These are phyloP conservation scores for Leiothrix lutea DNA, from an alignment of 2,113 vertebrate genomes.

Conservation along the genomic window DNA sequence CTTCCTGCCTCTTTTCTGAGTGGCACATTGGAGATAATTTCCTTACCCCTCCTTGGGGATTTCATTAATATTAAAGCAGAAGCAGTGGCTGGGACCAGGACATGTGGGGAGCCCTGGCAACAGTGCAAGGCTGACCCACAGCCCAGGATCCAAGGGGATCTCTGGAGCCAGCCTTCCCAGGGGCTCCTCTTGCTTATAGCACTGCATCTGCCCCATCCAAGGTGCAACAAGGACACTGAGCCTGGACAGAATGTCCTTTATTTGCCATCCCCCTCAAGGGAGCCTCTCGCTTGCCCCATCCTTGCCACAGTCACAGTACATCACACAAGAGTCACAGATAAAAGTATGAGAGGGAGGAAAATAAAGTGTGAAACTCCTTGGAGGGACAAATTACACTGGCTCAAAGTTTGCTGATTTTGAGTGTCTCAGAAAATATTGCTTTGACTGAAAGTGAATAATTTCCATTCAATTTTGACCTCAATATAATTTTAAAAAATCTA, in stretches of 20 bases:
- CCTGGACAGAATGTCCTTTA: background rate
- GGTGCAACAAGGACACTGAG: fast-evolving
- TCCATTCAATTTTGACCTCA: background rate
- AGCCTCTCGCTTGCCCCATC: background rate
- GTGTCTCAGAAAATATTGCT: background rate
- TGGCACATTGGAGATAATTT: background rate
- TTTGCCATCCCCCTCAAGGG: background rate
- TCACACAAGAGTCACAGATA: background rate
- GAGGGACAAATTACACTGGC: background rate
- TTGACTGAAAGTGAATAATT: background rate
- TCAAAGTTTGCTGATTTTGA: background rate
- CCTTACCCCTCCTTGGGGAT: background rate
- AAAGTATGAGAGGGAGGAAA: background rate
- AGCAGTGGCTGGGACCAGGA: background rate
- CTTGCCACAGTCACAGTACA: background rate
- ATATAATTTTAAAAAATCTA: background rate
- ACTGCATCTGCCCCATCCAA: background rate
- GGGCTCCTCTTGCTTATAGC: background rate
- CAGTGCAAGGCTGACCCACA: background rate
- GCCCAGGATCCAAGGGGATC: background rate
- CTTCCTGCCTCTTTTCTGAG: background rate
- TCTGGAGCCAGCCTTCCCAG: background rate
- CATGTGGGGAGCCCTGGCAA: background rate
- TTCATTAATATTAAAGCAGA: background rate
- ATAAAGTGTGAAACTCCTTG: background rate